Evolutionary conservation across 1,140 invertebrate species (phyloP).

Genomic region (Pemphigus obesinymphae): DNA sequence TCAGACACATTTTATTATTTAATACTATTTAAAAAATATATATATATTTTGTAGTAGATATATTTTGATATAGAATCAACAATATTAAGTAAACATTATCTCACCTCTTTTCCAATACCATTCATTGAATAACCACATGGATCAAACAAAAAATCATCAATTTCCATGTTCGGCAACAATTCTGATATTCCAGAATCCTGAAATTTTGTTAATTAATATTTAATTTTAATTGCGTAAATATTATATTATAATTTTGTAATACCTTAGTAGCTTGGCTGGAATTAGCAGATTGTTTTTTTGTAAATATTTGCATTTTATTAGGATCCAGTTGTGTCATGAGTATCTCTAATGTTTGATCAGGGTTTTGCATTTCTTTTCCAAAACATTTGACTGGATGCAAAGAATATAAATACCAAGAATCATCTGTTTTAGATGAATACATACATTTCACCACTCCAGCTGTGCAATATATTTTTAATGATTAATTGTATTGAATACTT

Average conservation of each 20-base stretch:
- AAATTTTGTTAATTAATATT: constrained; percentile 48
- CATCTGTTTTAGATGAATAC: constrained; percentile 69
- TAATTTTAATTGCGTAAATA: too few species aligned
- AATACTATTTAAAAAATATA: too few species aligned
- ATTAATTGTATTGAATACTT: not conserved
- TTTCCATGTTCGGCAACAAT: constrained; percentile 86
- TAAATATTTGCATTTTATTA: constrained; percentile 86
- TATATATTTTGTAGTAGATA: too few species aligned
- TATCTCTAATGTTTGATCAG: constrained; percentile 89
- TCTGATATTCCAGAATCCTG: constrained; percentile 90
- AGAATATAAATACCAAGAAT: constrained; percentile 89
- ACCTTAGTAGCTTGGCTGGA: constrained; percentile 78
- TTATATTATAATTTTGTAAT: too few species aligned
- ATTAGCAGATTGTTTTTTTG: constrained; percentile 66
- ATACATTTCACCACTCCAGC: constrained; percentile 91
- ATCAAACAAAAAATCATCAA: constrained; percentile 96
- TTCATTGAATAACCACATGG: constrained; percentile 99
- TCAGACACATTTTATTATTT: too few species aligned
- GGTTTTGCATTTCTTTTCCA: constrained; percentile 18
- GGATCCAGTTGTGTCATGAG: constrained; percentile 87
- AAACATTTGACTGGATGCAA: constrained; percentile 56
- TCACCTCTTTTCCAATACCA: constrained; percentile 85
- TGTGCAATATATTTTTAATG: constrained; percentile 46
- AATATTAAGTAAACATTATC: constrained; percentile 51
- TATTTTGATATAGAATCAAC: too few species aligned